A percentile compares a stretch with the other conserved stretches of the same genome.
These are phyloP conservation scores for Hypomecis atomaria DNA, from an alignment of 2,888 invertebrate species.

Conservation along the genomic window DNA sequence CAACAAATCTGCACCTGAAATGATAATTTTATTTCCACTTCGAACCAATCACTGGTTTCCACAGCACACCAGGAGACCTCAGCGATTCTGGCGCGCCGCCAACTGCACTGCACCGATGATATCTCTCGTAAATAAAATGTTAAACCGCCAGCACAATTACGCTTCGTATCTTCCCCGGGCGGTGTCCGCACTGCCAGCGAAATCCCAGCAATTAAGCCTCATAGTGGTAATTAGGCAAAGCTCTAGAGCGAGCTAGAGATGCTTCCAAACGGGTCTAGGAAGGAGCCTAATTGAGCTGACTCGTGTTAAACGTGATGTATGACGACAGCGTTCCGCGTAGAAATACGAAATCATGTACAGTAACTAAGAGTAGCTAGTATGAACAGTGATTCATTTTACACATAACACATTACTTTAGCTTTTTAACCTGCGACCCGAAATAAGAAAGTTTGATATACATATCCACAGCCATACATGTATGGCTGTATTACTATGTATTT, in stretches of 20 bases:
- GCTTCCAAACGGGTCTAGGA: not conserved
- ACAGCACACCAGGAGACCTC: slow-evolving; percentile 24
- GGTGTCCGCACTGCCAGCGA: slow-evolving; percentile 4
- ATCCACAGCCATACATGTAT: too few species aligned
- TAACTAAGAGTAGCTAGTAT: not conserved
- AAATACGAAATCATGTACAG: not conserved
- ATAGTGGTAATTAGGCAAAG: slow-evolving; percentile 10
- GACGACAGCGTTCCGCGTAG: not conserved
- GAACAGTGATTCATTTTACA: too few species aligned
- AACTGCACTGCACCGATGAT: slow-evolving; percentile 25
- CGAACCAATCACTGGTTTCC: slow-evolving; percentile 40
- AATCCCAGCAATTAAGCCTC: slow-evolving; percentile 10
- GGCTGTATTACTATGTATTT: too few species aligned
- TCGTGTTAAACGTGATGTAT: not conserved
- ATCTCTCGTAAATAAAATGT: slow-evolving; percentile 30
- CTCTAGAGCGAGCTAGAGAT: not conserved
- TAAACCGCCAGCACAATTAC: slow-evolving; percentile 19
- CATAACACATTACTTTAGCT: too few species aligned
- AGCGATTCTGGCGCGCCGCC: slow-evolving; percentile 19
- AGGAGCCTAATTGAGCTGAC: not conserved
- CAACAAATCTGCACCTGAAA: too few species aligned
- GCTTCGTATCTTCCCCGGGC: slow-evolving; percentile 4
- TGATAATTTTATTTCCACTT: not conserved
- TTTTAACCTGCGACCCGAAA: too few species aligned
- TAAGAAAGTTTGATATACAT: too few species aligned